phyloP scores from a whole-genome alignment of 2,888 invertebrate species.

The Marronus borbonicus region DNA sequence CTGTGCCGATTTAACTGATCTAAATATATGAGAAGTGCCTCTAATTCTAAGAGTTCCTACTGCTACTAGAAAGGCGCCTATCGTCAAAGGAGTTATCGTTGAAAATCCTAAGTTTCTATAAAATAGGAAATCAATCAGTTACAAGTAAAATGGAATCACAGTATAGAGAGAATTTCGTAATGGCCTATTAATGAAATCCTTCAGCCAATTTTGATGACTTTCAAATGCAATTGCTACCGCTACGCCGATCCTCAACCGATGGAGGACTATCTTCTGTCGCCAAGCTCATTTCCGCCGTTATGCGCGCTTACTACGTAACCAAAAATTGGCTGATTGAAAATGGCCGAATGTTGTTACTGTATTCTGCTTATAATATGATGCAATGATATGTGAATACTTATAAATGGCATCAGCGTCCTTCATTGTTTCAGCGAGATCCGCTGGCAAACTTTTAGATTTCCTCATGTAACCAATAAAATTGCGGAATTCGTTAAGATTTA shows the following conservation, averaged over 20 bases:
- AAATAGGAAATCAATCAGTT: neutral
- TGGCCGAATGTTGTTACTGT: too few species aligned
- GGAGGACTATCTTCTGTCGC: too few species aligned
- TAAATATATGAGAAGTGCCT: constrained; percentile 78
- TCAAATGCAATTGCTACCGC: too few species aligned
- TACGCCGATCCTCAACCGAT: too few species aligned
- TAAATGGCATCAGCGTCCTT: constrained; percentile 51
- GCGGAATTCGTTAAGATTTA: constrained; percentile 76
- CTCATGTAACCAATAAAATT: constrained; percentile 74
- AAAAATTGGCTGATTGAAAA: too few species aligned
- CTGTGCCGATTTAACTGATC: constrained; percentile 69
- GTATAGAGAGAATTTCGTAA: too few species aligned
- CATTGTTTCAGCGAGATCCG: constrained; percentile 69
- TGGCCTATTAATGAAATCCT: too few species aligned
- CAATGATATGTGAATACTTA: constrained; percentile 32
- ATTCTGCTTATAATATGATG: too few species aligned
- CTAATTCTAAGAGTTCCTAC: constrained; percentile 78
- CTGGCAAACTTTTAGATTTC: constrained; percentile 71
- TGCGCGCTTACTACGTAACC: too few species aligned
- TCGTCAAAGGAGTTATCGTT: constrained; percentile 61
- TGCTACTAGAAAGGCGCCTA: constrained; percentile 74
- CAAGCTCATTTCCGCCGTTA: too few species aligned
- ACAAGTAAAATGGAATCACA: too few species aligned
- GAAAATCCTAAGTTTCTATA: constrained; percentile 48
- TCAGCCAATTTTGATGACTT: too few species aligned